These are phyloP conservation scores for Astreopora myriophthalma DNA, from an alignment of 64 coral and sea anemone genomes.

Conservation along the genomic window DNA sequence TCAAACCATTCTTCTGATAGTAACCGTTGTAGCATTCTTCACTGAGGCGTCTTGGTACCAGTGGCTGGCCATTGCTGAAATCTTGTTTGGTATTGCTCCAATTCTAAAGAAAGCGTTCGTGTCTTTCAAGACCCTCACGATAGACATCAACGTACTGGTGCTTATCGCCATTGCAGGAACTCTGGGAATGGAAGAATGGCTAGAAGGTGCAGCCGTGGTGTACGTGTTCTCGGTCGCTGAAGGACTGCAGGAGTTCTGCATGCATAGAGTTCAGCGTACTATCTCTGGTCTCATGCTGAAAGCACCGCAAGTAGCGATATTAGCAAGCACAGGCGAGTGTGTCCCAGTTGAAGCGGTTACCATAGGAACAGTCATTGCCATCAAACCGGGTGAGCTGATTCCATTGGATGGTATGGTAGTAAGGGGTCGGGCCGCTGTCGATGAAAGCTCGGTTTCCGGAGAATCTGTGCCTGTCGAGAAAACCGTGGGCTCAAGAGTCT, in stretches of 20 bases:
- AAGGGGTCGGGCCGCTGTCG: constrained; percentile 79
- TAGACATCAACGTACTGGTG: constrained; percentile 89
- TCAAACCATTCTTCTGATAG: constrained; percentile 67
- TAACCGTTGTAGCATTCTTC: constrained; percentile 55
- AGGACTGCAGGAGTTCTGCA: constrained; percentile 76
- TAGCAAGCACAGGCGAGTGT: constrained; percentile 80
- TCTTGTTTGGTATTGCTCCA: constrained; percentile 78
- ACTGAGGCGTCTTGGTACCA: constrained; percentile 53
- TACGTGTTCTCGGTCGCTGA: constrained; percentile 90
- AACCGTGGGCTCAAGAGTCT: constrained; percentile 66
- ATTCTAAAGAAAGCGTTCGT: constrained; percentile 71
- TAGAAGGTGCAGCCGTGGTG: constrained; percentile 93
- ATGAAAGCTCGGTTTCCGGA: constrained; percentile 93
- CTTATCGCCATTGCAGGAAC: constrained; percentile 89
- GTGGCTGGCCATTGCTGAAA: constrained; percentile 92
- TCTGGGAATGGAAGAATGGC: constrained; percentile 78
- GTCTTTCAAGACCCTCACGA: constrained; percentile 56
- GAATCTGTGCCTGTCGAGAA: constrained; percentile 95
- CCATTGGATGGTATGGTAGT: constrained; percentile 95
- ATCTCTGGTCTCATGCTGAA: constrained; percentile 94
- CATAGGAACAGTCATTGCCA: constrained; percentile 90
- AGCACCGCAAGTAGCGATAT: constrained; percentile 80
- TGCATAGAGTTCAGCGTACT: constrained; percentile 91
- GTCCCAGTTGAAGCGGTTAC: constrained; percentile 77
- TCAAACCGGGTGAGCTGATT: constrained; percentile 92